Conservation (phyloP, 2,888 invertebrate species). For the Schizaphis graminum region DNA sequence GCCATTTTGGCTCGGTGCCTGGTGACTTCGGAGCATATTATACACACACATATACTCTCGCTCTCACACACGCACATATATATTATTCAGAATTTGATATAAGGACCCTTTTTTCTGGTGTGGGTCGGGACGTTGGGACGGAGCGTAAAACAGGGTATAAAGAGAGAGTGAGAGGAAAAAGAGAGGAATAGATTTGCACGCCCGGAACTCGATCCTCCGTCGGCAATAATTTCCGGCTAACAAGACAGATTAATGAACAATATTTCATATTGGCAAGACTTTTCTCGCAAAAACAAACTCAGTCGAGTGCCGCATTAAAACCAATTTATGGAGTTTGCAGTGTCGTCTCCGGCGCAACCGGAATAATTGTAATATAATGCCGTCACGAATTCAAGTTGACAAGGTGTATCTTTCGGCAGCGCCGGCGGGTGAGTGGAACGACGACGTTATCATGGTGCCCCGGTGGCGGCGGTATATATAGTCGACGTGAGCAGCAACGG, state of each 20-base stretch:
- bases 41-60: neutral
- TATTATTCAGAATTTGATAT: slow-evolving; percentile 38
- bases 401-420: slow-evolving; percentile 62
- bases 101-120: slow-evolving; percentile 11
- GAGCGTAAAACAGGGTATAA: neutral
- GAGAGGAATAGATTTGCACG: slow-evolving; percentile 16
- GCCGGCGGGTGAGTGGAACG: slow-evolving; percentile 70
- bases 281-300: slow-evolving; percentile 64
- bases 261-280: slow-evolving; percentile 66
- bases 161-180: neutral
- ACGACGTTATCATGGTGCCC: slow-evolving; percentile 74
- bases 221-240: slow-evolving; percentile 66
- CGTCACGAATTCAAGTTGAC: slow-evolving; percentile 65
- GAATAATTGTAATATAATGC: slow-evolving; percentile 66
- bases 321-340: slow-evolving; percentile 64
- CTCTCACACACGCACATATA: neutral
- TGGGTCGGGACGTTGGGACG: neutral
- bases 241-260: slow-evolving; percentile 65
- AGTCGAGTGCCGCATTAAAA: slow-evolving; percentile 64
- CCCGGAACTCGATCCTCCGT: slow-evolving; percentile 64
- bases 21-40: neutral
- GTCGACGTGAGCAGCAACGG: slow-evolving; percentile 68
- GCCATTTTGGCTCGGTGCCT: slow-evolving; percentile 58
- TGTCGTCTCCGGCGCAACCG: slow-evolving; percentile 56
- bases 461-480: slow-evolving; percentile 69